phyloP scores from a whole-genome alignment of 2,888 invertebrate species.

The Hydriomena furcata region DNA sequence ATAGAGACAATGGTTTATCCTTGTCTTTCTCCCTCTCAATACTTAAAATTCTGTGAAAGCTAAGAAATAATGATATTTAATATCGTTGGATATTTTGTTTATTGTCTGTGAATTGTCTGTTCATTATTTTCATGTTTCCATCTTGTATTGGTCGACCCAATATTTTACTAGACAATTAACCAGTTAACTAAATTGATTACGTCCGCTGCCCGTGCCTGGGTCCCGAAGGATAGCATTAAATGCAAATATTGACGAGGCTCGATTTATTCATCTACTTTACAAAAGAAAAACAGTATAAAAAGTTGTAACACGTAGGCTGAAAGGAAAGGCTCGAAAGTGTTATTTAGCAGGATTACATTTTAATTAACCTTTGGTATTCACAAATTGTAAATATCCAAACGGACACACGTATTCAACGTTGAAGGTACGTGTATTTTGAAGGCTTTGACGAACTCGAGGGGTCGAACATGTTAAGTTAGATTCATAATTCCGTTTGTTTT shows the following conservation, averaged over 20 bases:
- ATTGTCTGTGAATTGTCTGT: background rate
- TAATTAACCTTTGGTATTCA: conserved; percentile 19
- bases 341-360: conserved; percentile 20
- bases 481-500: background rate
- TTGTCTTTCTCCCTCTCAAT: no score
- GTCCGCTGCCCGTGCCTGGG: conserved; percentile 54
- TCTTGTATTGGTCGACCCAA: conserved; percentile 47
- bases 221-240: conserved; percentile 18
- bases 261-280: conserved; percentile 21
- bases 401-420: background rate
- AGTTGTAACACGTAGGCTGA: conserved; percentile 9
- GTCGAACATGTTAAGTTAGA: background rate
- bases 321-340: conserved; percentile 12
- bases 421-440: conserved; percentile 1
- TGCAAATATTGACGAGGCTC: conserved; percentile 15
- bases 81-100: no score
- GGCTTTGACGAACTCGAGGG: background rate
- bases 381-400: conserved; percentile 8
- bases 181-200: conserved; percentile 76
- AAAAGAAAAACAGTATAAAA: conserved; percentile 11
- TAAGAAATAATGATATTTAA: no score
- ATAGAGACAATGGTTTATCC: no score
- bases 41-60: no score
- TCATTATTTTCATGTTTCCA: conserved; percentile 5
- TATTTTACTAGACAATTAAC: conserved; percentile 71